Evolutionary conservation across 2,113 vertebrate genomes (phyloP), one percentile per base, ranked within the genome.

Genomic region (Trinectes maculatus): DNA sequence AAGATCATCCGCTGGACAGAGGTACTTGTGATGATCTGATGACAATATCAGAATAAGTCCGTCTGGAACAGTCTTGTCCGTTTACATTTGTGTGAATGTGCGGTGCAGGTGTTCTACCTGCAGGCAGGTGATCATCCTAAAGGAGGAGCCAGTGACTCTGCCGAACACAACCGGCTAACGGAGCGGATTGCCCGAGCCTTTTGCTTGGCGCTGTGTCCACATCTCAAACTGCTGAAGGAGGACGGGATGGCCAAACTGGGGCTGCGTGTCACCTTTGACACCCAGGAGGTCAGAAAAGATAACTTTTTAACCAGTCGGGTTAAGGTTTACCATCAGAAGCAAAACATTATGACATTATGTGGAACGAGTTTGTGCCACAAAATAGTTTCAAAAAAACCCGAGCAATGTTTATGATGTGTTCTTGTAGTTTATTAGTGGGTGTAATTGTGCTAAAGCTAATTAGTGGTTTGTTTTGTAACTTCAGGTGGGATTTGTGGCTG

Each of bases 1-100:
- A 99, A 99, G 87, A 95, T 98, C 84, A 97, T 99, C 77, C 94
- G 95, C 53, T 99, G 98, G 98, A 99, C 96, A 55, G 98, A 99
- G 94, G 98, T 97, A 84, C 64, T 28, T 48, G 6, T 18, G 5
- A 40, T 25, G 9, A 60, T 43, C 29, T 25, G n/a, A 2, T 47
- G n/a, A 18, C 48, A 44, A 49, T 29, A 33, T 16, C 11, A n/a
- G 12, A 16, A 18, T 3, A 25, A 6, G n/a, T 58, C 5, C 13
- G 7, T 21, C 29, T 34, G 11, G 54, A 51, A 36, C 11, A 0
- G 24, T 29, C 13, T 47, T 33, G 3, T 1, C 8, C 0, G n/a
- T 29, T 53, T 25, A 54, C 13, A 26, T 54, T 4, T 12, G 5
- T 26, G 6, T 66, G 8, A 29, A 1, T 56, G 29, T 72, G 16